Conservation (phyloP, 2,888 invertebrate species). For the Papilio demoleus region DNA sequence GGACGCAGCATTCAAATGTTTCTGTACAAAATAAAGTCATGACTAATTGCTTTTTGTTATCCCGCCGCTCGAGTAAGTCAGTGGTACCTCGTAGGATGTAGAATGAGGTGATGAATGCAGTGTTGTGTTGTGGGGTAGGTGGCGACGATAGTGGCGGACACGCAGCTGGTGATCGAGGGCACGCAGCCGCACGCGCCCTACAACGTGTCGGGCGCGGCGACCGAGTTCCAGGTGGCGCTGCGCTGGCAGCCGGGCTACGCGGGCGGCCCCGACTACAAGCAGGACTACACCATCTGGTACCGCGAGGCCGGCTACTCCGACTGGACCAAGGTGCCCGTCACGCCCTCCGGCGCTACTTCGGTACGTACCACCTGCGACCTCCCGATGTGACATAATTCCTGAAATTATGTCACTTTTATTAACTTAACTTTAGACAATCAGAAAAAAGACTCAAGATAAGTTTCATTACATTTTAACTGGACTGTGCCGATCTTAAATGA, state of each 20-base stretch:
- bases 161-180: constrained; percentile 95
- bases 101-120: neutral
- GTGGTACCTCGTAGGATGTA: too few relatives aligned
- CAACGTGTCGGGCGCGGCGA: constrained; percentile 95
- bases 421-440: too few relatives aligned
- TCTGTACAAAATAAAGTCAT: too few relatives aligned
- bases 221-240: constrained; percentile 94
- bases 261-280: constrained; percentile 97
- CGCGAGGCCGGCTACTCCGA: constrained; percentile 93
- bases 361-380: constrained; percentile 53
- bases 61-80: too few relatives aligned
- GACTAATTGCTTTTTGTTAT: too few relatives aligned
- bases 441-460: too few relatives aligned
- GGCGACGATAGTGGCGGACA: constrained; percentile 95
- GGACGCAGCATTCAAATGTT: too few relatives aligned
- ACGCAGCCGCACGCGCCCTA: constrained; percentile 99
- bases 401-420: too few relatives aligned
- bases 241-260: constrained; percentile 98
- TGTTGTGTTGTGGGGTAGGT: constrained; percentile 76
- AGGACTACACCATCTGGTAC: constrained; percentile 98
- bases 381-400: too few relatives aligned
- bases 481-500: neutral
- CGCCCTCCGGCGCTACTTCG: constrained; percentile 93
- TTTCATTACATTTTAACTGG: too few relatives aligned
- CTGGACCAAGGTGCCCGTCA: constrained; percentile 97